Base-by-base conservation (phyloP, 1,140 invertebrate genomes). In the Globodera ellingtonae region DNA sequence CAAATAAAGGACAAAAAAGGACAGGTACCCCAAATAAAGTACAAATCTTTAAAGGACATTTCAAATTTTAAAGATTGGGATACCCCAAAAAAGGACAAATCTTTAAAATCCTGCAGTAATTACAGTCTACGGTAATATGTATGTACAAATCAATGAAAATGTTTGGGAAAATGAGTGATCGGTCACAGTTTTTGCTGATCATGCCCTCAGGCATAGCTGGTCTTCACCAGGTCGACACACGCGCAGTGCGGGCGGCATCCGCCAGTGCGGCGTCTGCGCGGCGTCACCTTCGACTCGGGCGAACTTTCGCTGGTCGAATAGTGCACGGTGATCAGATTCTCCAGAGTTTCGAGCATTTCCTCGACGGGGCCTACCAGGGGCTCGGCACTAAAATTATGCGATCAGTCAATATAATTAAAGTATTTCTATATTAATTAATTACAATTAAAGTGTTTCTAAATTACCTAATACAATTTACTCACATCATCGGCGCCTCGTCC, bases 321-420 rank as follows among this genome's bases (percentile, higher is more conserved):
- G 75, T 89, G 87, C 3, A 89, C 87, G 2, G 87, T 89, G 69
- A 89, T 89, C 56, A 89, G 79, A 78, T 89, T 89, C 71, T 89
- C 87, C 21, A 89, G 69, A n/a, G 75, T 84, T 78, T 88, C 87
- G 4, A 89, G 77, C 79, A 88, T 88, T 10, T 78, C 72, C 74
- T 89, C 87, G 47, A 89, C 82, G 21, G 73, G 79, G 18, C 75
- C 72, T 7, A 86, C 87, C 62, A 87, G 56, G 1, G 71, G 79
- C 15, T 59, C 47, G 15, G 78, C 59, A 46, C 47, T 82, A 15
- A 24, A 70, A 71, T 80, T 6, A 48, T 46, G 15, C 65, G 46
- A 75, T n/a, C 15, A 75, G 24, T 62, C 8, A 75, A 67, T 75
- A 50, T 10, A 56, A 62, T 6, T 13, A 52, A 52, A 10, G 52